Base-by-base conservation (phyloP, 2,113 vertebrate genomes). In the Corythornis madagascariensis region DNA sequence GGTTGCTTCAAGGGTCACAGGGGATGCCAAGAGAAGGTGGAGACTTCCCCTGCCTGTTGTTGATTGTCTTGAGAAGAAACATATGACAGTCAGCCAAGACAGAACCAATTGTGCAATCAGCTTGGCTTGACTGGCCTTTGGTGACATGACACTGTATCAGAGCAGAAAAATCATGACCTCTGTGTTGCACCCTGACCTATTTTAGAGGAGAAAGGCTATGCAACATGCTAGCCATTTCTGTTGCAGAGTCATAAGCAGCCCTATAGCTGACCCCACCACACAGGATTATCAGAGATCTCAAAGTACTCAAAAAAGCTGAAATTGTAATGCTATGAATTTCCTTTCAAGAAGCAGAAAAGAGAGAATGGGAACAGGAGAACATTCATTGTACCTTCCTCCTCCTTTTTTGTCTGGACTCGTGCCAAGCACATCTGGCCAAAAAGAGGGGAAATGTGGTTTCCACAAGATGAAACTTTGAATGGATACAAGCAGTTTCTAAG, bases 401-500 rank as follows among this genome's bases (percentile, higher is more conserved):
- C 24, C 6, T 85, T 66, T 74, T 65, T 52, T 56, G n/a, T 13
- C 64, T 91, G 71, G 81, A 59, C 33, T 92, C 0, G 0, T 77
- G 71, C 90, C 87, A 92, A 89, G 52, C 52, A 93, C 75, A 91
- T 93, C 87, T 91, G 79, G 75, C 60, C 60, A 53, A 64, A 77
- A 75, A 91, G 60, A 79, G 13, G 50, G 80, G 90, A 91, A 96
- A 88, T 90, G 66, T 69, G 87, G 89, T 90, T 94, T 95, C 72
- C 84, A 93, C 89, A 92, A 92, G 87, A 95, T 7, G 7, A 92
- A 86, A 79, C 67, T 93, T 89, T 92, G 89, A 96, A 86, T 90
- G 76, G 79, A 64, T 92, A 91, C 88, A 95, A 88, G 89, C 88
- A 96, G 92, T 89, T 95, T 95, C 94, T 96, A 96, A 96, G 94